A percentile compares a stretch with the other conserved stretches of the same genome.
Conservation (phyloP, 2,797 vertebrate species). For the Ptychobarbus kaznakovi region DNA sequence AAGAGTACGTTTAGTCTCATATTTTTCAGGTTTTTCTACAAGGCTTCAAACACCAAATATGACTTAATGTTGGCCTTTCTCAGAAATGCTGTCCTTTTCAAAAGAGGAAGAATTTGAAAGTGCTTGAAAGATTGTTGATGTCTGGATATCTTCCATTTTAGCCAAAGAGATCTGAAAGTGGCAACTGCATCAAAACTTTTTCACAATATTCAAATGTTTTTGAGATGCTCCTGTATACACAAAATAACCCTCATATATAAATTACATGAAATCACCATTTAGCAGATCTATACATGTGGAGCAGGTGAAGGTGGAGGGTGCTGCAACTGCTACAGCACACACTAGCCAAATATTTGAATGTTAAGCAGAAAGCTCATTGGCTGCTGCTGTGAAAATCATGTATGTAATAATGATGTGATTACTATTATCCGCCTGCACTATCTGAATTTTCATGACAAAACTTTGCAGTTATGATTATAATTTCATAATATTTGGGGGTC, state of each 20-base stretch:
- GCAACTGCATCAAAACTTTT: background rate
- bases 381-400: background rate
- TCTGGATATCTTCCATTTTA: conserved; percentile 11
- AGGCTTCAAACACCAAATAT: background rate
- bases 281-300: background rate
- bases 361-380: background rate
- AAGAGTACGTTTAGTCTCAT: background rate
- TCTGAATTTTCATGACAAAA: background rate
- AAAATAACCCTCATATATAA: background rate
- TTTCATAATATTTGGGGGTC: background rate
- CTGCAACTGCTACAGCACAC: background rate
- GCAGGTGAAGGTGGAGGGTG: background rate
- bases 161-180: background rate
- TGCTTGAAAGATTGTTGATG: background rate
- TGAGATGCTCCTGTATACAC: too few relatives aligned
- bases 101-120: background rate
- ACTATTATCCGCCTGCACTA: background rate
- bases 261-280: background rate
- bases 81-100: background rate
- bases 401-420: background rate
- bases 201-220: too few relatives aligned
- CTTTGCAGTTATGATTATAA: background rate
- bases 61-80: conserved; percentile 4
- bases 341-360: background rate
- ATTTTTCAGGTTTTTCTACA: conserved; percentile 6